Evolutionary conservation across 2,113 vertebrate genomes (phyloP).

Genomic region (Eclectus roratus): DNA sequence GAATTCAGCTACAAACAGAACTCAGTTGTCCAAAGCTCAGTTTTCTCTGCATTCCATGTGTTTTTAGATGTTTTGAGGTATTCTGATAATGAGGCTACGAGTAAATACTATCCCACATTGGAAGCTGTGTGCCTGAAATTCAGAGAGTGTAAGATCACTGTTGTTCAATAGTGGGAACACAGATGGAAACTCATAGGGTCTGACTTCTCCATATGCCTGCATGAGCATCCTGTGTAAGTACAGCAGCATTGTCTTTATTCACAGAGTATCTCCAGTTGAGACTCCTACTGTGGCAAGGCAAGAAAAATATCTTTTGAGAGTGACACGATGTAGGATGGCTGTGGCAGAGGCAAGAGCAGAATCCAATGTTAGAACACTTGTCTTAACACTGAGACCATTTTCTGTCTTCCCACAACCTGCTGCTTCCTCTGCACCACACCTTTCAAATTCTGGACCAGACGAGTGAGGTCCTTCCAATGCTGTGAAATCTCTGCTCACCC

Average conservation of each 20-base stretch:
- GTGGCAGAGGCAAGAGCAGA: neutral
- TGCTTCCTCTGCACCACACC: neutral
- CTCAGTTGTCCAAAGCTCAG: neutral
- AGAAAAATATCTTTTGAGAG: neutral
- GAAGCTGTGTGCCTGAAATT: neutral
- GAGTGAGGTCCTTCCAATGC: accelerated
- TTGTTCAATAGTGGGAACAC: neutral
- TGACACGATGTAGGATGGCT: neutral
- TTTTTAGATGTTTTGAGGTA: neutral
- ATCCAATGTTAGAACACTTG: neutral
- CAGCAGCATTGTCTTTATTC: neutral
- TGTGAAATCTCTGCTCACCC: neutral
- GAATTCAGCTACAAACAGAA: neutral
- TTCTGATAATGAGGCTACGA: neutral
- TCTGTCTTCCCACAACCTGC: accelerated
- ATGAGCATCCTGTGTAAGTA: accelerated
- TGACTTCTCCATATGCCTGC: neutral
- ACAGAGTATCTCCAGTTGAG: neutral
- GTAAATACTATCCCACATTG: neutral
- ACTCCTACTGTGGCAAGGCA: neutral
- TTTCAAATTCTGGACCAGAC: neutral
- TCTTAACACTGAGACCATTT: neutral
- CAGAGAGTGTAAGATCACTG: neutral
- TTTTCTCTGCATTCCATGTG: neutral
- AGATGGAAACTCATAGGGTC: neutral